Evolutionary conservation across 2,888 invertebrate genomes (phyloP), one percentile per base, ranked within the genome.

Genomic region (Amiota minor): DNA sequence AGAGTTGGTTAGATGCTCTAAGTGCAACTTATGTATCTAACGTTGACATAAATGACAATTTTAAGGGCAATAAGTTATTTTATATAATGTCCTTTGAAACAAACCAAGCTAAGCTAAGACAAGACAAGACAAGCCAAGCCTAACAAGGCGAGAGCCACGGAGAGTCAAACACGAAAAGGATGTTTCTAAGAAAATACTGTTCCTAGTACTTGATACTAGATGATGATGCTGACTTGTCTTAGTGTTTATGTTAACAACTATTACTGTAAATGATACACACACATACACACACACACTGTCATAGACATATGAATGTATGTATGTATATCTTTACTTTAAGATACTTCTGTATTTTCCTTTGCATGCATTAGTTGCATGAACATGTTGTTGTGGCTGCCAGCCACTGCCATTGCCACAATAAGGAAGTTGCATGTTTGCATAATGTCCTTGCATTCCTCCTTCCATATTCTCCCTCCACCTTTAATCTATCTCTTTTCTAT

Each of bases 11-110:
- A 35, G 35, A 35, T 50, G 53, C n/a, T 59, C 9, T 47, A 16
- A 47, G 9, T 67, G 14, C n/a, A 50, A 67, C 35, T 35, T 35
- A 35, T 85, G 83, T 83, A 86, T 83, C 83, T 86, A 84, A 77
- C 86, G 86, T 86, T 86, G 86, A 83, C 83, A 86, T 77, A 86
- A 86, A 86, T 86, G 86, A 83, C 83, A 83, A 35, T 83, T 83
- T 86, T 83, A 83, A 83, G 83, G 83, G 86, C 85, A 83, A 83
- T 83, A 83, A 83, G 83, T 83, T 83, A 83, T 83, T 83, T 86
- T 84, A 78, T 86, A 83, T 86, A 85, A 83, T 83, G 84, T 80
- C 78, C 35, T 35, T 78, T 79, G 78, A 74, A 18, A 46, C 47
- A 35, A 47, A 35, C 45, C 35, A 45, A 62, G 45, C 12, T 6